Conservation (phyloP, 2,888 invertebrate genomes). For the Chouioia cunea region DNA sequence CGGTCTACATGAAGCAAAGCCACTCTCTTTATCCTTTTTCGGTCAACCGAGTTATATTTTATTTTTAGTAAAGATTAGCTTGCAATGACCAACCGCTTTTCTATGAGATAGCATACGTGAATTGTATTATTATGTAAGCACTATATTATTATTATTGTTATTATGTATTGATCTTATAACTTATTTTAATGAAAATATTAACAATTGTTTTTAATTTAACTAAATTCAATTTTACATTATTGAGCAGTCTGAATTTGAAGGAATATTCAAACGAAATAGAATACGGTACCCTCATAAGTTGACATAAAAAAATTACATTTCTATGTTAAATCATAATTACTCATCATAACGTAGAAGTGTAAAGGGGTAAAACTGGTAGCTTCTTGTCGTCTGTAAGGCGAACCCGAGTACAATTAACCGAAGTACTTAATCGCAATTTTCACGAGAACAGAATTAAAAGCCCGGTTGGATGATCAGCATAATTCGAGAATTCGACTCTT, state of each 20-base stretch:
- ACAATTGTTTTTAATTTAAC: no score
- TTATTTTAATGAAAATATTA: no score
- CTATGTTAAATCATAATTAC: constrained; percentile 34
- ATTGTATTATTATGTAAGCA: no score
- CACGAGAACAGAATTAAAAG: constrained; percentile 38
- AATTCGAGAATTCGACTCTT: constrained; percentile 53
- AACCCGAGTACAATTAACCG: constrained; percentile 24
- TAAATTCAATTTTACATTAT: no score
- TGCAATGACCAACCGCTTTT: no score
- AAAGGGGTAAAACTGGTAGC: constrained; percentile 13
- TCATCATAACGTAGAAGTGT: constrained; percentile 30
- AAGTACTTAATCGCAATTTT: constrained; percentile 43
- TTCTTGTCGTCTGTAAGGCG: background rate
- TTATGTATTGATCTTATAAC: no score
- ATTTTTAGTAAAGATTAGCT: no score
- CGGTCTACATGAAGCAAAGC: constrained; percentile 22
- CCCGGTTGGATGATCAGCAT: constrained; percentile 59
- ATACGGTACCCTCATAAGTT: no score
- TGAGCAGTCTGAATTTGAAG: no score
- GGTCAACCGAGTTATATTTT: constrained; percentile 4
- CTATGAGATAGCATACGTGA: no score
- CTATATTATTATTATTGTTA: no score
- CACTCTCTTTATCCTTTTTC: constrained; percentile 60
- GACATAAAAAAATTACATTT: background rate
- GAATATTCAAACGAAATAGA: no score